Base-by-base conservation (phyloP, 2,797 vertebrate species). In the Lithobates pipiens region DNA sequence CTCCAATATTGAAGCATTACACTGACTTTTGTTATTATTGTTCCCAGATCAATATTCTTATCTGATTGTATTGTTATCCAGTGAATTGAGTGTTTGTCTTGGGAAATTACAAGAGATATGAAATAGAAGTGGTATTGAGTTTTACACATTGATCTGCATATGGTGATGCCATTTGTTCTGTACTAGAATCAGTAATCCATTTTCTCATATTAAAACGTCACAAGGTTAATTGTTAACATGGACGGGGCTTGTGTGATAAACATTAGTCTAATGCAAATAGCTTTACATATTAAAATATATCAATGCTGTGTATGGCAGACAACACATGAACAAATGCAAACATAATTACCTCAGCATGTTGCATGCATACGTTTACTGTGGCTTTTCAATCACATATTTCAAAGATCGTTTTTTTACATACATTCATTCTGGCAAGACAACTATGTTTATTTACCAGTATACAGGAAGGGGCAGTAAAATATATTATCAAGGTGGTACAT, bases 281-380 rank as follows among this genome's bases (percentile, higher is more conserved):
- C 8, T 29, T 34, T 70, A 70, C 32, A 32, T 42, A 75, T 75
- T 46, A 46, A 46, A 75, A 50, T 25, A 46, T 50, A 75, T 75
- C 27, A 75, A 46, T 27, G n/a, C n/a, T 25, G 13, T 11, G 46
- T 29, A 23, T 75, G 39, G 13, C 42, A 42, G 39, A n/a, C 34
- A 73, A n/a, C 36, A 75, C 44, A 75, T 75, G 4, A n/a, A 7
- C 42, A 46, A 46, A 27, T 74, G 10, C 27, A 25, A 50, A 44
- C 9, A 74, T 50, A 74, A 75, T 50, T 27, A 50, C 44, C 46
- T 5, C 23, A 75, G 44, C 1, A 70, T 18, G 15, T 54, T 54
- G 5, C 23, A 36, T 11, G 5, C 9, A 34, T 23, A 16, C n/a
- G 34, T 69, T 69, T 34, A 29, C 4, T 16, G 6, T 34, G 13